Evolutionary conservation across 2,797 vertebrate genomes (phyloP).

Genomic region (Coracias cyanogaster): DNA sequence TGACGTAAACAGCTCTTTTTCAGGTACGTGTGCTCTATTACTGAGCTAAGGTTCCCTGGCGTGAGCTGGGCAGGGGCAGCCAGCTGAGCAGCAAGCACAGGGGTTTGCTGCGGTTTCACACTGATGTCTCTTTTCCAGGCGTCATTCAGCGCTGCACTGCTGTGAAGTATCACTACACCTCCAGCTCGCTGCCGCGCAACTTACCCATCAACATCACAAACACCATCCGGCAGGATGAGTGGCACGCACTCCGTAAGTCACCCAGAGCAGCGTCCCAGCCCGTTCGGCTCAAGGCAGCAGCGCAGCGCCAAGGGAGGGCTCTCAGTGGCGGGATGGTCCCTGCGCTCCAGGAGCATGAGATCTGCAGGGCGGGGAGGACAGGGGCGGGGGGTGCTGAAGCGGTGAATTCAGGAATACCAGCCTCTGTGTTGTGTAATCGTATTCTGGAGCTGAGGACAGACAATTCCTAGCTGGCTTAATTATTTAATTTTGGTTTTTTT

Average conservation of each 20-base stretch:
- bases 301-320: not conserved
- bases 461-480: not conserved
- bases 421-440: accelerated
- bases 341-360: not conserved
- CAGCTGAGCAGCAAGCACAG: not conserved
- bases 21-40: not conserved
- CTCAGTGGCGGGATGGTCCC: accelerated
- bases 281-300: not conserved
- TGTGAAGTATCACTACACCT: slow-evolving; percentile 95
- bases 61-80: not conserved
- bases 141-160: slow-evolving; percentile 90
- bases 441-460: not conserved
- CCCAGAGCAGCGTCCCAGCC: accelerated
- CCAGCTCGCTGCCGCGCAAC: slow-evolving; percentile 91
- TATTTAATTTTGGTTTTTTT: not conserved
- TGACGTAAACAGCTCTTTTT: not conserved
- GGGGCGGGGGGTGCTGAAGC: not conserved
- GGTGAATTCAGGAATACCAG: not conserved
- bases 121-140: slow-evolving; percentile 76
- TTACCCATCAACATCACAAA: slow-evolving; percentile 91
- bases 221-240: slow-evolving; percentile 94
- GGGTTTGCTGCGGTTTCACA: not conserved
- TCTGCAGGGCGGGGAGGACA: not conserved
- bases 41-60: not conserved
- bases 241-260: slow-evolving; percentile 94